A percentile compares a stretch with the other conserved stretches of the same genome.
phyloP scores from a whole-genome alignment of 53 echinoderm and acorn worm species.

The Mesocentrotus franciscanus region DNA sequence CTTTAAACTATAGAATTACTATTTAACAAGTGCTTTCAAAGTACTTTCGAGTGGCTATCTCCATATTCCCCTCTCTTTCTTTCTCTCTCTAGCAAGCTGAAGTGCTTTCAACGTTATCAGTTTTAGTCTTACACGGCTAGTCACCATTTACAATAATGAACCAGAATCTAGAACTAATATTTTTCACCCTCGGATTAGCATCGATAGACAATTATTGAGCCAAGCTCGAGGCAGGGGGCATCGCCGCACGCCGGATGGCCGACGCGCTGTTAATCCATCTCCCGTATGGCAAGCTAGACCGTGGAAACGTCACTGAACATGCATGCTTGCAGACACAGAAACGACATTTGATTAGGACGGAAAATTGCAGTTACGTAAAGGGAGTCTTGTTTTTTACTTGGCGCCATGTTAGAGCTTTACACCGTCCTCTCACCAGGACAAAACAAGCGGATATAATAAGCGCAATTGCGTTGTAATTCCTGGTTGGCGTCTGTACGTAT shows the following conservation, averaged over 20 bases:
- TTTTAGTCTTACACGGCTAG: neutral
- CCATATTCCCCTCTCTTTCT: neutral
- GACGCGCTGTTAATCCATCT: neutral
- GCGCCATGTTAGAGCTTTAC: neutral
- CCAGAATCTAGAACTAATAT: slow-evolving; percentile 6
- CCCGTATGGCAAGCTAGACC: neutral
- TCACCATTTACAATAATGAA: neutral
- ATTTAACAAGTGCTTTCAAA: no score
- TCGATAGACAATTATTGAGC: neutral
- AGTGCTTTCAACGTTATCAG: neutral
- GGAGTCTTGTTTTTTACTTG: neutral
- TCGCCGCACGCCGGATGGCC: neutral
- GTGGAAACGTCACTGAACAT: neutral
- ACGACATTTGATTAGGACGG: neutral
- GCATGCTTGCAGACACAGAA: neutral
- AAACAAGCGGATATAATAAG: slow-evolving; percentile 7
- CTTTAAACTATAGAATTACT: no score
- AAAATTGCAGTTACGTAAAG: neutral
- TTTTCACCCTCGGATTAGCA: slow-evolving; percentile 7
- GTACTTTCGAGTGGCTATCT: no score
- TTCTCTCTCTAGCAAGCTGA: neutral
- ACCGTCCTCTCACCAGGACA: neutral
- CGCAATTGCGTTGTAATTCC: neutral
- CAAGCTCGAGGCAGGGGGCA: neutral
- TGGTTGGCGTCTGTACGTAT: neutral